Conservation (phyloP, 1,140 invertebrate species). For the Gonioctena quinquepunctata region DNA sequence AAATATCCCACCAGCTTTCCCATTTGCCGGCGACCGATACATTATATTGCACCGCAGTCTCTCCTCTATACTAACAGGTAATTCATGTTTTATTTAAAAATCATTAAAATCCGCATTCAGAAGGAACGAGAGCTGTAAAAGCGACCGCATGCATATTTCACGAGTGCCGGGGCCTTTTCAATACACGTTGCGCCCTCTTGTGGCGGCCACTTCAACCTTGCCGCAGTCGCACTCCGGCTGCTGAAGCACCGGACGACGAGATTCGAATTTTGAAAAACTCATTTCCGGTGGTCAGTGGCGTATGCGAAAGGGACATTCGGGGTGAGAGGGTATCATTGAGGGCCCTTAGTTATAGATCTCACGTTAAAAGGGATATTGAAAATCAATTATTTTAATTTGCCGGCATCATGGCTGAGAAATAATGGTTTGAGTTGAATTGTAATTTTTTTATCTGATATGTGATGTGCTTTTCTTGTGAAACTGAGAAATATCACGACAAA, state of each 20-base stretch:
- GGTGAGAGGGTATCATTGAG: too few relatives aligned
- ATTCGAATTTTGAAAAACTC: constrained; percentile 31
- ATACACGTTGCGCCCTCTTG: constrained; percentile 28
- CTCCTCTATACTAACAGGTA: not conserved
- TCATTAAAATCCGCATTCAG: constrained; percentile 29
- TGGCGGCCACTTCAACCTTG: constrained; percentile 2
- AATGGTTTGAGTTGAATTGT: too few relatives aligned
- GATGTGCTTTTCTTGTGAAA: too few relatives aligned
- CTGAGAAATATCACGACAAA: too few relatives aligned
- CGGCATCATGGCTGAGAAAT: too few relatives aligned
- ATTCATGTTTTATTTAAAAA: constrained; percentile 27
- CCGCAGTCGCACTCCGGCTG: constrained; percentile 12
- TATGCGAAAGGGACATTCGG: too few relatives aligned
- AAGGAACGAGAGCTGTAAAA: constrained; percentile 21
- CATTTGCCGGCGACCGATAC: not conserved
- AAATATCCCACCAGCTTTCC: too few relatives aligned
- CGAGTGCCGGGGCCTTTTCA: constrained; percentile 14
- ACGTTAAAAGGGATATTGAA: too few relatives aligned
- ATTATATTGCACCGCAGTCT: not conserved
- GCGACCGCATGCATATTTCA: constrained; percentile 28
- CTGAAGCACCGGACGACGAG: constrained; percentile 24
- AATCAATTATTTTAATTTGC: too few relatives aligned
- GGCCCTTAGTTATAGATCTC: too few relatives aligned
- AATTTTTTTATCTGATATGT: too few relatives aligned
- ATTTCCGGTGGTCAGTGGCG: constrained; percentile 33